Conservation (phyloP, 2,113 vertebrate genomes). For the Siniperca knerii region DNA sequence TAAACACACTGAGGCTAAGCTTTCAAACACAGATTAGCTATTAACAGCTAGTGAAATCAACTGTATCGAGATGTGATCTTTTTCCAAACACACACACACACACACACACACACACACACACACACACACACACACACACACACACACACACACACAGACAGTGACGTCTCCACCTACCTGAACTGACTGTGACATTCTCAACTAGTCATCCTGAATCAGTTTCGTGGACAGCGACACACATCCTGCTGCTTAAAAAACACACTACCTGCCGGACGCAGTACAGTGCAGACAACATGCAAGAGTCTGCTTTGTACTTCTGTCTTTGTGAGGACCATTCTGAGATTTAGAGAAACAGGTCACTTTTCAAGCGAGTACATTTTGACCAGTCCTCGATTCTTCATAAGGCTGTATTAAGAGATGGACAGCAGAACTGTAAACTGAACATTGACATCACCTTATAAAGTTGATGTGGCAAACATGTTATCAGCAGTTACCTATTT, state of each 20-base stretch:
- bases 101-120: slow-evolving; percentile 28
- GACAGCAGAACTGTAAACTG: background rate
- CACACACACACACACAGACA: slow-evolving; percentile 39
- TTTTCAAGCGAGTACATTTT: background rate
- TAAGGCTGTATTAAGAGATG: background rate
- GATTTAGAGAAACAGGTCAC: background rate
- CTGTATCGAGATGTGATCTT: slow-evolving; percentile 35
- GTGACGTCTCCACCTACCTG: slow-evolving; percentile 27
- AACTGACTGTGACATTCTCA: slow-evolving; percentile 76
- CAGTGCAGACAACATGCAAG: background rate
- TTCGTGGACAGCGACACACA: slow-evolving; percentile 62
- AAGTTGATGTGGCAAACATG: background rate
- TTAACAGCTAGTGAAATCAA: slow-evolving; percentile 51
- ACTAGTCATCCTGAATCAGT: slow-evolving; percentile 71
- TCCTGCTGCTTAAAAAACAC: slow-evolving; percentile 61
- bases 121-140: slow-evolving; percentile 28
- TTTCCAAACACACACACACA: slow-evolving; percentile 16
- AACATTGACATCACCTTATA: background rate
- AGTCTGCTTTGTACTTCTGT: slow-evolving; percentile 28
- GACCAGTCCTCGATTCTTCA: background rate
- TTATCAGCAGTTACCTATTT: background rate
- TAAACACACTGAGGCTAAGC: slow-evolving; percentile 69
- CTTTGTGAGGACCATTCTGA: slow-evolving; percentile 44
- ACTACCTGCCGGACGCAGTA: background rate
- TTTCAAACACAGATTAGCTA: slow-evolving; percentile 64